A percentile compares a stretch with the other conserved stretches of the same genome.
Conservation (phyloP, 2,888 invertebrate species). For the Coenonympha arcania region DNA sequence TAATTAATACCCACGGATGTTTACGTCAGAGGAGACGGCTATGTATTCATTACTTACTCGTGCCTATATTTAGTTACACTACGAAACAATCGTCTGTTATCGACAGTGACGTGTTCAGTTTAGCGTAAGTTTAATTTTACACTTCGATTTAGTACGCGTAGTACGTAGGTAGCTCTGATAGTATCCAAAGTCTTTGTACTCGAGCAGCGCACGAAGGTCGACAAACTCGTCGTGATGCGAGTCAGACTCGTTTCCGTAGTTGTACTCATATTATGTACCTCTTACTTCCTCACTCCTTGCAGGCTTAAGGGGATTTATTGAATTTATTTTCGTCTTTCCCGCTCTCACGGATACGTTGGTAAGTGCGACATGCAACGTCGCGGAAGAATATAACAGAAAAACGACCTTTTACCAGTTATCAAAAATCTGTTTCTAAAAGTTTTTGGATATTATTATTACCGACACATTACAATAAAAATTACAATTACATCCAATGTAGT, state of each 20-base stretch:
- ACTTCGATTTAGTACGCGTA: too few relatives aligned
- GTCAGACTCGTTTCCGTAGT: constrained; percentile 33
- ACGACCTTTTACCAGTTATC: too few relatives aligned
- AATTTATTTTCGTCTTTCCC: too few relatives aligned
- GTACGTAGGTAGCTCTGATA: constrained; percentile 10
- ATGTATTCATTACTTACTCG: neutral
- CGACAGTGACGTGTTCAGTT: neutral
- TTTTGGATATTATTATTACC: too few relatives aligned
- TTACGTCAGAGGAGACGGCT: neutral
- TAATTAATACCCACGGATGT: neutral
- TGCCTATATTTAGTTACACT: neutral
- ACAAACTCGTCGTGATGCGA: constrained; percentile 34
- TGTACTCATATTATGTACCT: constrained; percentile 23
- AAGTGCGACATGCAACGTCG: too few relatives aligned
- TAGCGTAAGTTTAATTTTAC: constrained; percentile 4
- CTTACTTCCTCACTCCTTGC: constrained; percentile 28
- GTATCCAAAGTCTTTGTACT: constrained; percentile 15
- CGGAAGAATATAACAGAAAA: too few relatives aligned
- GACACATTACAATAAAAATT: too few relatives aligned
- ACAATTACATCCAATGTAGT: too few relatives aligned
- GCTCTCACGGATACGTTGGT: too few relatives aligned
- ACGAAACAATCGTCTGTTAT: constrained; percentile 9
- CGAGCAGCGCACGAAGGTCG: constrained; percentile 32
- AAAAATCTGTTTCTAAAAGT: too few relatives aligned
- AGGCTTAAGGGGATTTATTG: too few relatives aligned